Base-by-base conservation (phyloP, 2,113 vertebrate genomes). In the Nycticryphes semicollaris region DNA sequence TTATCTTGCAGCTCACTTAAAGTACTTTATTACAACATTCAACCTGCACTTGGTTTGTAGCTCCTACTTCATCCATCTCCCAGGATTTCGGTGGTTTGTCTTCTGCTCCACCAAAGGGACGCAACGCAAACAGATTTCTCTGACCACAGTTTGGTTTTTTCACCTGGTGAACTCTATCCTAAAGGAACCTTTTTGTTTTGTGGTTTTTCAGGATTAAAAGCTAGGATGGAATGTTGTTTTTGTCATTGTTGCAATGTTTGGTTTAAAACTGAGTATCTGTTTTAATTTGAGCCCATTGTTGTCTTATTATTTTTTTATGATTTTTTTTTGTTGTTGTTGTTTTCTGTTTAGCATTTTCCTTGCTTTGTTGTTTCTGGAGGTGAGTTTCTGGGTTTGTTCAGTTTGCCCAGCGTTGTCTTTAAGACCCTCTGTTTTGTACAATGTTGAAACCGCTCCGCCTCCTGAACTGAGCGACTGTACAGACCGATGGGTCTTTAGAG, bases 291-390 rank as follows among this genome's bases (percentile, higher is more conserved):
- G 76, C 67, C 92, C 64, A 9, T 51, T 62, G 72, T 51, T 62
- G 72, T 86, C 94, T 89, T 87, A 45, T 45, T 86, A 54, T 89
- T 90, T 50, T 93, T 82, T 53, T 73, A 78, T 94, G 76, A 68
- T 72, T 69, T 92, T 48, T 72, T 69, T 92, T 48, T 21, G 30
- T 64, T 87, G 43, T 43, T 43, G 43, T 69, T 96, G 93, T 95
- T 96, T 96, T 96, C 94, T 5, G 48, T 93, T 93, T 89, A 79
- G 94, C 53, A 1, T 85, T 93, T 92, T 84, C 95, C 95, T 96
- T 93, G 95, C 89, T 97, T 91, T 96, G 92, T 90, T 89, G 78
- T 93, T 97, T 94, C 90, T 90, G 73, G 95, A 90, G 85, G 87
- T 91, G 95, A 95, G 92, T 84, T 93, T 73, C 79, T 90, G 93